A percentile compares a stretch with the other conserved stretches of the same genome.
These are phyloP conservation scores for Gasterosteus nipponicus DNA, from an alignment of 2,113 vertebrate species.

Conservation along the genomic window DNA sequence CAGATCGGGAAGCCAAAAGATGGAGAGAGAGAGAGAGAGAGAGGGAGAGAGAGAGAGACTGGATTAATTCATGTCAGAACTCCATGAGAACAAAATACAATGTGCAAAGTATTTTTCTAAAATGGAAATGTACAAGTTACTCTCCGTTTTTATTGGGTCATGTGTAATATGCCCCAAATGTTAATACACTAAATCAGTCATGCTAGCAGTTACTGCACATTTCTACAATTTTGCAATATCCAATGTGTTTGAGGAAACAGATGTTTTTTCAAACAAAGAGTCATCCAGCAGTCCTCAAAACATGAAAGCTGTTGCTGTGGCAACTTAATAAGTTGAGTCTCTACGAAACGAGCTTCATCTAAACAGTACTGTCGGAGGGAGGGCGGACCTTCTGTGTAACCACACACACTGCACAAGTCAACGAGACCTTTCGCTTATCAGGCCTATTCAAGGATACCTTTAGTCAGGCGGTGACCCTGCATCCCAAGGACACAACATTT, in stretches of 20 bases:
- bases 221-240: background rate
- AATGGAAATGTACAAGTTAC: no score
- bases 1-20: conserved; percentile 35
- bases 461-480: conserved; percentile 73
- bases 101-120: conserved; percentile 3
- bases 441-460: conserved; percentile 47
- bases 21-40: background rate
- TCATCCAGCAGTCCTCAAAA: conserved; percentile 17
- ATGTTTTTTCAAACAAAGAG: conserved; percentile 1
- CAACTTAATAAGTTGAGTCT: conserved; percentile 23
- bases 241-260: conserved; percentile 8
- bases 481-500: conserved; percentile 80
- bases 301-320: background rate
- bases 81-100: conserved; percentile 26
- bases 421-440: conserved; percentile 51
- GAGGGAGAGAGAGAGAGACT: conserved; percentile 16
- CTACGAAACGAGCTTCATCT: conserved; percentile 27
- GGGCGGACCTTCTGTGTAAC: conserved; percentile 35
- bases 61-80: conserved; percentile 29
- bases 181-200: background rate
- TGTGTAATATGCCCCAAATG: no score
- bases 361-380: conserved; percentile 35
- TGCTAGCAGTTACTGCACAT: background rate
- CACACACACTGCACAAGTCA: conserved; percentile 45
- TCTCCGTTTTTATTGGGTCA: no score